Percentiles rank a stretch among this genome's conserved stretches.
These are phyloP conservation scores for Ochropacha duplaris DNA, from an alignment of 2,888 invertebrate species.

Conservation along the genomic window DNA sequence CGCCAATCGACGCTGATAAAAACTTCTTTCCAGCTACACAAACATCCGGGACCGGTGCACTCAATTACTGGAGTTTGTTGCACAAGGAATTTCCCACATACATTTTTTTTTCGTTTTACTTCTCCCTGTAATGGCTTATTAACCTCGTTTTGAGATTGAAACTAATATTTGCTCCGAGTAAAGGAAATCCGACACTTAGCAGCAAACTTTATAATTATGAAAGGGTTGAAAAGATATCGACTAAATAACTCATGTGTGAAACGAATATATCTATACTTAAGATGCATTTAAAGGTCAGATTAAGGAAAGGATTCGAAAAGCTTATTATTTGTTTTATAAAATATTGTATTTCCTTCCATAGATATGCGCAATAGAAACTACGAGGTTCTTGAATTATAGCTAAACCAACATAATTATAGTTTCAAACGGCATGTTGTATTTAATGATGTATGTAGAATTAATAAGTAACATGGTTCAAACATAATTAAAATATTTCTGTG, in stretches of 20 bases:
- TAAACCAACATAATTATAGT: background rate
- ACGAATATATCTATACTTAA: background rate
- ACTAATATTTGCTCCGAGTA: slow-evolving; percentile 42
- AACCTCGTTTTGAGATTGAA: slow-evolving; percentile 45
- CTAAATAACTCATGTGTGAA: background rate
- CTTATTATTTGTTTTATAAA: background rate
- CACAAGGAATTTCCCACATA: slow-evolving; percentile 60
- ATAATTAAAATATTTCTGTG: too few species aligned
- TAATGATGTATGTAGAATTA: background rate
- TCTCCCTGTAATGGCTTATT: slow-evolving; percentile 51
- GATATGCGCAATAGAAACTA: background rate
- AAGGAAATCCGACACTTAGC: slow-evolving; percentile 36
- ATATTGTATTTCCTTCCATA: background rate
- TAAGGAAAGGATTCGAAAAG: background rate
- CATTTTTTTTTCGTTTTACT: slow-evolving; percentile 39
- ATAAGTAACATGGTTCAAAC: too few species aligned
- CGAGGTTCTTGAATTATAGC: background rate
- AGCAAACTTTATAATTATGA: slow-evolving; percentile 24
- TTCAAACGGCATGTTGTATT: background rate
- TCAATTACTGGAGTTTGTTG: slow-evolving; percentile 74
- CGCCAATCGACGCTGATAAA: slow-evolving; percentile 71
- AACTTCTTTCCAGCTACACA: slow-evolving; percentile 64
- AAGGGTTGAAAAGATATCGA: background rate
- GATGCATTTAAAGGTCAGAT: background rate
- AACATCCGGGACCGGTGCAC: slow-evolving; percentile 69